Evolutionary conservation across 2,888 invertebrate species (phyloP).

Genomic region (Chalcis sispes): DNA sequence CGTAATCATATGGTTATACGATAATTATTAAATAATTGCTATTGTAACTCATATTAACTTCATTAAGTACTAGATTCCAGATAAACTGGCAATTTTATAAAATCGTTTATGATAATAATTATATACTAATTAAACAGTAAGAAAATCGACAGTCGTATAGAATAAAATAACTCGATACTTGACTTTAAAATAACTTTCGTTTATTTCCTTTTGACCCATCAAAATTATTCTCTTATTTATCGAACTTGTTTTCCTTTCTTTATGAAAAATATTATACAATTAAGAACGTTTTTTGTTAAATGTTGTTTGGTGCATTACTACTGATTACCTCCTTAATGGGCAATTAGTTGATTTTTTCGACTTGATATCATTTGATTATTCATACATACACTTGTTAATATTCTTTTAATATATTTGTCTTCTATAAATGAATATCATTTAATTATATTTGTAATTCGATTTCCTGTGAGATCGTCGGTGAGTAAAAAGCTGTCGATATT

Average conservation of each 20-base stretch:
- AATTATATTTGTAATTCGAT: conserved; percentile 33
- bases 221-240: neutral
- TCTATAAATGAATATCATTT: conserved; percentile 31
- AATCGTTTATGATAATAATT: no score
- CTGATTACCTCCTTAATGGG: conserved; percentile 40
- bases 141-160: no score
- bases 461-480: neutral
- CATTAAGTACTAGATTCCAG: no score
- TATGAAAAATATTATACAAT: neutral
- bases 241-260: neutral
- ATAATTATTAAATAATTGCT: no score
- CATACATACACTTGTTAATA: no score
- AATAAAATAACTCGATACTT: neutral
- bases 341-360: conserved; percentile 32
- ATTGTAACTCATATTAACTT: no score
- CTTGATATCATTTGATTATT: conserved; percentile 26
- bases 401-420: no score
- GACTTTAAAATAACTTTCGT: neutral
- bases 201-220: neutral
- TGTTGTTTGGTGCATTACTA: neutral
- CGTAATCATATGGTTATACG: no score
- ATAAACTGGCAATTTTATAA: no score
- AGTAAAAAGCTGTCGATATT: no score
- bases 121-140: no score
- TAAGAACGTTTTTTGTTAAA: conserved; percentile 28